These are phyloP conservation scores for Notodonta dromedarius DNA, from an alignment of 2,888 invertebrate genomes.

Conservation along the genomic window DNA sequence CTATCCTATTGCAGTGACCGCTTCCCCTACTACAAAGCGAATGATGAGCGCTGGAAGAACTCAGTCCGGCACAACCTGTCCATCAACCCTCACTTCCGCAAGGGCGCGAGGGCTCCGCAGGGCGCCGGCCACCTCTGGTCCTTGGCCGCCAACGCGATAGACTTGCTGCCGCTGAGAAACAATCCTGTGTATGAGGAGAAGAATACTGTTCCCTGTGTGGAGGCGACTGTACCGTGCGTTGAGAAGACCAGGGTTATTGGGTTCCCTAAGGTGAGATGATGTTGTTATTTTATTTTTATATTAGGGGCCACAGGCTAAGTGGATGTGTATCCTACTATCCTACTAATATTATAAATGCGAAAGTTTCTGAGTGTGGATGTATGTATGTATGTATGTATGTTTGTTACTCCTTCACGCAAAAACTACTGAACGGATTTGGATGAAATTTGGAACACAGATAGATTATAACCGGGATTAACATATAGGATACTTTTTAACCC, in stretches of 20 bases:
- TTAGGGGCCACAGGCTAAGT: too few relatives aligned
- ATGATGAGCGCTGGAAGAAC: conserved; percentile 97
- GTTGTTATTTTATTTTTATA: too few relatives aligned
- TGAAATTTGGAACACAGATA: too few relatives aligned
- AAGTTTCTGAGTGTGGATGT: too few relatives aligned
- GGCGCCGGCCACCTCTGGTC: conserved; percentile 97
- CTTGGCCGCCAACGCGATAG: conserved; percentile 86
- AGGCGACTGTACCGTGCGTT: conserved; percentile 32
- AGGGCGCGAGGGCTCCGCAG: conserved; percentile 93
- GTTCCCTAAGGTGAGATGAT: conserved; percentile 67
- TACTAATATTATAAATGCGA: too few relatives aligned
- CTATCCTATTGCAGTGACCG: conserved; percentile 88
- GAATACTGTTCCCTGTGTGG: conserved; percentile 16
- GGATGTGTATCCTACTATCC: too few relatives aligned
- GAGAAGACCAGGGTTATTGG: conserved; percentile 56
- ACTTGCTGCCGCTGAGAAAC: conserved; percentile 67
- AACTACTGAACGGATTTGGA: too few relatives aligned
- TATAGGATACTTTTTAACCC: too few relatives aligned
- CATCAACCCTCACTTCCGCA: conserved; percentile 95
- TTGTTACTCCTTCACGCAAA: too few relatives aligned
- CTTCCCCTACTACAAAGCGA: conserved; percentile 94
- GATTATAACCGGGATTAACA: too few relatives aligned
- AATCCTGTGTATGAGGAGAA: conserved; percentile 52
- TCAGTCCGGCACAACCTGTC: conserved; percentile 95
- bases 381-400: too few relatives aligned